Conservation (phyloP, 2,888 invertebrate species). For the Ceramica pisi region DNA sequence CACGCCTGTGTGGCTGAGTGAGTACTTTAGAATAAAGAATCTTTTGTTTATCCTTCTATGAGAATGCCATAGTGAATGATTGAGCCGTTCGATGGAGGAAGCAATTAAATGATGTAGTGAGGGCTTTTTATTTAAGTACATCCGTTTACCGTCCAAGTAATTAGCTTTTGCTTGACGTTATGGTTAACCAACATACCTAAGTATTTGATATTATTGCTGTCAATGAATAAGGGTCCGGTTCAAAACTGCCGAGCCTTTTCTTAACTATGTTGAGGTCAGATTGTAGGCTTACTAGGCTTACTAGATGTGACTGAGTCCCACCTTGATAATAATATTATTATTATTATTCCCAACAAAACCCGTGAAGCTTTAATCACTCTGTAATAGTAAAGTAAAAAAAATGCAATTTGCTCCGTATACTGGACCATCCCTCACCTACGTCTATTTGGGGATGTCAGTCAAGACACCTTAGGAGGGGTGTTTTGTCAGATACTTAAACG, state of each 20-base stretch:
- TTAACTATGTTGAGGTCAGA: neutral
- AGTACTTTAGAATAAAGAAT: conserved; percentile 76
- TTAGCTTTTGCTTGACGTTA: conserved; percentile 33
- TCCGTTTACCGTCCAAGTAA: conserved; percentile 26
- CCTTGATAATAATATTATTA: neutral
- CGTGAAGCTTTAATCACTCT: too few relatives aligned
- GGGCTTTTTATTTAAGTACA: conserved; percentile 52
- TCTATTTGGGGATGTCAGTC: conserved; percentile 8
- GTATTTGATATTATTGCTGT: neutral
- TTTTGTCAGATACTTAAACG: neutral
- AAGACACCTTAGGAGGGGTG: conserved; percentile 22
- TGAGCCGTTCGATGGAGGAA: conserved; percentile 82
- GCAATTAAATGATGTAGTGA: conserved; percentile 81
- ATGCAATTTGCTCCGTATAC: neutral
- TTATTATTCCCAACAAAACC: neutral
- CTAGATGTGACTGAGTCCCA: neutral
- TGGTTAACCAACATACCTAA: neutral
- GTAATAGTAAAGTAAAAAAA: neutral
- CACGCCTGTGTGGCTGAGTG: conserved; percentile 76
- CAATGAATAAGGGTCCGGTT: neutral
- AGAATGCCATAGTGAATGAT: conserved; percentile 84
- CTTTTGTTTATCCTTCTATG: conserved; percentile 86
- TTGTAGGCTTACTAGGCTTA: neutral
- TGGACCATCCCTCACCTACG: neutral
- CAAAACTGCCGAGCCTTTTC: neutral